A percentile compares a stretch with the other conserved stretches of the same genome.
phyloP scores from a whole-genome alignment of 1,140 invertebrate genomes.

The Stegodyphus dumicola region DNA sequence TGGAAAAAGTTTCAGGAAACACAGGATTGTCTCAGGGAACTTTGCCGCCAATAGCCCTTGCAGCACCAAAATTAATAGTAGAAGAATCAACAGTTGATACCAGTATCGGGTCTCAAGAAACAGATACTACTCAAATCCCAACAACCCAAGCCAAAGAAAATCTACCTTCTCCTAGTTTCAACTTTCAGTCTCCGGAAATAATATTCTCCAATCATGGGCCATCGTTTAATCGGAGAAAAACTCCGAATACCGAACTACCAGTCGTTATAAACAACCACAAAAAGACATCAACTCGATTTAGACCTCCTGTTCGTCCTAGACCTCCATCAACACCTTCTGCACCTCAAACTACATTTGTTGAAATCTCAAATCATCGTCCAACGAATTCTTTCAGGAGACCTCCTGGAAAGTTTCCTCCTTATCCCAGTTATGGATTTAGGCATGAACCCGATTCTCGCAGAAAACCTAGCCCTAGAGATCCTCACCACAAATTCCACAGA shows the following conservation, averaged over 20 bases:
- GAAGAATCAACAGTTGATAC: conserved; percentile 1
- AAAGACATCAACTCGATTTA: conserved; percentile 24
- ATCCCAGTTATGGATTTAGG: neutral
- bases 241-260: conserved; percentile 5
- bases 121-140: neutral
- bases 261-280: conserved; percentile 50
- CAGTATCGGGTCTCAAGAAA: neutral
- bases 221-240: neutral
- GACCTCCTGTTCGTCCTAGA: conserved; percentile 13
- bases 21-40: neutral
- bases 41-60: conserved; percentile 17
- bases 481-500: conserved; percentile 16
- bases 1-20: neutral
- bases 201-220: conserved; percentile 57
- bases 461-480: neutral
- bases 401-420: conserved; percentile 27
- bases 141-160: neutral
- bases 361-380: conserved; percentile 53
- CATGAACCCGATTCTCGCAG: conserved; percentile 21
- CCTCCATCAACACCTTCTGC: conserved; percentile 22
- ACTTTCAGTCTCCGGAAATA: conserved; percentile 23
- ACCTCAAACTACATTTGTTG: conserved; percentile 23
- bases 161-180: conserved; percentile 13
- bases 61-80: conserved; percentile 51
- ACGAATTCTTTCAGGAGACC: conserved; percentile 17